phyloP scores from a whole-genome alignment of 1,140 invertebrate species.

The Hycleus phaleratus region DNA sequence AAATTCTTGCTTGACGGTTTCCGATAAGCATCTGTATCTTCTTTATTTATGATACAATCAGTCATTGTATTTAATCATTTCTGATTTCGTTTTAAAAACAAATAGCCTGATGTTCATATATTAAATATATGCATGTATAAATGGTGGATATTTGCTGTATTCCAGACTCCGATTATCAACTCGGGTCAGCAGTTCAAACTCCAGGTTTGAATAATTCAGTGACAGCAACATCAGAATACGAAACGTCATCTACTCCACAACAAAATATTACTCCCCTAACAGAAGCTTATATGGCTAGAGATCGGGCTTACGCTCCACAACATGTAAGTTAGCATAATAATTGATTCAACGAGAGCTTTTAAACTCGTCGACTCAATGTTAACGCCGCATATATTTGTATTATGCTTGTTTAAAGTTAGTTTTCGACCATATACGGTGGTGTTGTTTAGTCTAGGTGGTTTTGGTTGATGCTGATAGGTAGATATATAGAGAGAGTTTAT shows the following conservation, averaged over 20 bases:
- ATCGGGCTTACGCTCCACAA: slow-evolving; percentile 33
- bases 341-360: slow-evolving; percentile 22
- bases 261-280: slow-evolving; percentile 30
- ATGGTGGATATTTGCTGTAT: slow-evolving; percentile 11
- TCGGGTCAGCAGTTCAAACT: slow-evolving; percentile 51
- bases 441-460: too few relatives aligned
- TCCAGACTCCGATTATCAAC: slow-evolving; percentile 57
- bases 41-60: too few relatives aligned
- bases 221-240: slow-evolving; percentile 29
- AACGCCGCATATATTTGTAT: slow-evolving; percentile 13
- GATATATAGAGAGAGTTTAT: neutral
- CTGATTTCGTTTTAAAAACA: too few relatives aligned
- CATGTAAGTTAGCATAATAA: slow-evolving; percentile 34
- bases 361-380: slow-evolving; percentile 6
- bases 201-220: slow-evolving; percentile 42
- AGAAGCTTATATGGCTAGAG: slow-evolving; percentile 37
- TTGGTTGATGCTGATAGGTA: too few relatives aligned
- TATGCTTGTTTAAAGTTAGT: slow-evolving; percentile 18
- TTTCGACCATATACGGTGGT: neutral
- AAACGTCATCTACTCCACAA: slow-evolving; percentile 17
- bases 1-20: too few relatives aligned
- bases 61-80: too few relatives aligned
- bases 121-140: too few relatives aligned
- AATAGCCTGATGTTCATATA: too few relatives aligned
- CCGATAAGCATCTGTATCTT: too few relatives aligned